Evolutionary conservation across 2,888 invertebrate species (phyloP).

Genomic region (Leptarthrus brevirostris): DNA sequence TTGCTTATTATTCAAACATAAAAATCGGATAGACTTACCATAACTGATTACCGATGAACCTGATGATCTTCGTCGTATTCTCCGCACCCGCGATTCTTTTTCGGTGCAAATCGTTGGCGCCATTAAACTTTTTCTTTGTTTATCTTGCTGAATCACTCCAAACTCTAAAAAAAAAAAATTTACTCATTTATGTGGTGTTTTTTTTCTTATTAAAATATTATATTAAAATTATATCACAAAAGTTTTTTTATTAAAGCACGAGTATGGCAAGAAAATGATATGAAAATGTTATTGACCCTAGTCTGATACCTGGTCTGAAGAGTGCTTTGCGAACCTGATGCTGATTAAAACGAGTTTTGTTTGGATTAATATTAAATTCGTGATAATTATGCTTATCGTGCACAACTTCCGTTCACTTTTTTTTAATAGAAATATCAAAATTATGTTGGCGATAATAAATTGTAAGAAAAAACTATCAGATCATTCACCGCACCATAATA

Average conservation of each 20-base stretch:
- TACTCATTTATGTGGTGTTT: background rate
- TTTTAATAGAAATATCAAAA: too few species aligned
- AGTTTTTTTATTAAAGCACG: background rate
- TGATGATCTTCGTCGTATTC: conserved; percentile 52
- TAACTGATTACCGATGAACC: conserved; percentile 58
- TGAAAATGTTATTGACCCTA: background rate
- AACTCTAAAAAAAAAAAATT: conserved; percentile 8
- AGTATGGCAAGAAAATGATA: background rate
- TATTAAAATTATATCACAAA: background rate
- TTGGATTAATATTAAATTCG: too few species aligned
- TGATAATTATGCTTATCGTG: too few species aligned
- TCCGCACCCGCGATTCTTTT: conserved; percentile 61
- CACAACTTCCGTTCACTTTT: too few species aligned
- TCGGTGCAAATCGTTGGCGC: conserved; percentile 65
- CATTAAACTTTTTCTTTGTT: conserved; percentile 56
- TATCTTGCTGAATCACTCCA: conserved; percentile 6
- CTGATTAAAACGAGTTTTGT: too few species aligned
- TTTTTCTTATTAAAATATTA: background rate
- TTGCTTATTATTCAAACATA: too few species aligned
- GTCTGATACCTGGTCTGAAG: too few species aligned
- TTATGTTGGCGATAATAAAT: too few species aligned
- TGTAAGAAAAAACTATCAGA: too few species aligned
- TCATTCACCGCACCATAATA: too few species aligned
- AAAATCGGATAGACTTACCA: conserved; percentile 56
- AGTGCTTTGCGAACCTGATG: too few species aligned